Base-by-base conservation (phyloP, 2,888 invertebrate species). In the Diarsia mendica region DNA sequence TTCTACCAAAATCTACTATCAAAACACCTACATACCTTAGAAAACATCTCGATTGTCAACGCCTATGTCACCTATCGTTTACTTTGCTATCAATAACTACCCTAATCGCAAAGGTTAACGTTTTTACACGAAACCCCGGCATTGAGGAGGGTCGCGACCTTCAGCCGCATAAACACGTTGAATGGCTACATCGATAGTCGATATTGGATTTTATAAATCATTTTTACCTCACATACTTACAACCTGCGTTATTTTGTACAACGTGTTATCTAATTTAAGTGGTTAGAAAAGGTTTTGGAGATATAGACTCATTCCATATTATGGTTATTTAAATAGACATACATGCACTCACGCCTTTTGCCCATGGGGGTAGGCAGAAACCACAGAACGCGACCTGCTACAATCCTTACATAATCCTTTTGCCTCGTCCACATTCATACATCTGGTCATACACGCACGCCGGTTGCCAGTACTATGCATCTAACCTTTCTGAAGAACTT, bases 121-220 rank as follows among this genome's bases (percentile, higher is more conserved):
- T 75, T 84, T 73, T 82, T 65, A 72, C 67, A 67, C 64, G 70
- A 79, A 58, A 65, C 66, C 53, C 68, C 74, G 69, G 75, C 72
- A 74, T 73, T 85, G 85, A 87, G 73, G 49, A 80, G 80, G 85
- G 85, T 85, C 61, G 73, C 49, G 75, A 79, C 83, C 83, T 77
- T 79, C 66, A 51, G 23, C 39, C 65, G 48, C 68, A 79, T 73
- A 80, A 75, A 76, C 69, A 65, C 66, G 60, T 67, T 46, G 72
- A 82, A 77, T 68, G 44, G 49, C 66, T 67, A 75, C 75, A 78
- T 86, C 73, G 67, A 77, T 72, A 79, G 73, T 82, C 82, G 68
- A 79, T 78, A 84, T 79, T 82, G 63, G 65, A 75, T 72, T 72
- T 79, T 64, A 81, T 51, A 79, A 76, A 83, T 71, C 9, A 76